Conservation (phyloP, 2,797 vertebrate genomes). For the Hemibagrus guttatus region DNA sequence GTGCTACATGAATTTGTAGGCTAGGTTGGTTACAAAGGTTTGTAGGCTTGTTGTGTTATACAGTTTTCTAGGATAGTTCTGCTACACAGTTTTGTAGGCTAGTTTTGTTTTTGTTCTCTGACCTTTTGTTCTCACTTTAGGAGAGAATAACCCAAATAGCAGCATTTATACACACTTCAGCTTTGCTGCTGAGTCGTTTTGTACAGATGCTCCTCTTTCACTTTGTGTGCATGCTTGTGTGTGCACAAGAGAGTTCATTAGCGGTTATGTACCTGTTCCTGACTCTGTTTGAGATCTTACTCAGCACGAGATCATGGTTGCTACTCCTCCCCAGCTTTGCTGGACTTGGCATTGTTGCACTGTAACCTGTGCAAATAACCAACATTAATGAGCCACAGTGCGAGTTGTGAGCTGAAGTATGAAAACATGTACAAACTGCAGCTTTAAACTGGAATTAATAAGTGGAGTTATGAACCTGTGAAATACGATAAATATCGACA, state of each 20-base stretch:
- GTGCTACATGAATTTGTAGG: not conserved
- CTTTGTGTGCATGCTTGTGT: not conserved
- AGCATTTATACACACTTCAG: constrained; percentile 10
- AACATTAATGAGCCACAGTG: constrained; percentile 18
- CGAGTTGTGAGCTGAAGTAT: not conserved
- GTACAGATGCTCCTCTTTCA: not conserved
- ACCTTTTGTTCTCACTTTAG: not conserved
- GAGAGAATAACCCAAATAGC: not conserved
- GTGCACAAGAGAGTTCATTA: constrained; percentile 14
- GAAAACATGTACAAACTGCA: not conserved
- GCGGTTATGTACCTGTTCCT: not conserved
- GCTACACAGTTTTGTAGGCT: not conserved
- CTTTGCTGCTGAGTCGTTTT: constrained; percentile 2
- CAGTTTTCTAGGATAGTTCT: not conserved
- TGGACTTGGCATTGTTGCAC: not conserved
- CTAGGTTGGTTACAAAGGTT: not conserved
- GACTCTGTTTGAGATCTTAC: not conserved
- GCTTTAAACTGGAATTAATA: not conserved
- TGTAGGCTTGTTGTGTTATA: not conserved
- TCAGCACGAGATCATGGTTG: not conserved
- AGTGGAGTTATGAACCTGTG: not conserved
- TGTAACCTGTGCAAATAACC: not conserved
- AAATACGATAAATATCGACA: not conserved
- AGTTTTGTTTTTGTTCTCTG: not conserved
- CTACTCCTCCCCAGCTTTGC: not conserved